Percentiles rank a stretch among this genome's conserved stretches.
These are phyloP conservation scores for Phyllotis vaccarum DNA, from an alignment of 2,797 vertebrate genomes.

Conservation along the genomic window DNA sequence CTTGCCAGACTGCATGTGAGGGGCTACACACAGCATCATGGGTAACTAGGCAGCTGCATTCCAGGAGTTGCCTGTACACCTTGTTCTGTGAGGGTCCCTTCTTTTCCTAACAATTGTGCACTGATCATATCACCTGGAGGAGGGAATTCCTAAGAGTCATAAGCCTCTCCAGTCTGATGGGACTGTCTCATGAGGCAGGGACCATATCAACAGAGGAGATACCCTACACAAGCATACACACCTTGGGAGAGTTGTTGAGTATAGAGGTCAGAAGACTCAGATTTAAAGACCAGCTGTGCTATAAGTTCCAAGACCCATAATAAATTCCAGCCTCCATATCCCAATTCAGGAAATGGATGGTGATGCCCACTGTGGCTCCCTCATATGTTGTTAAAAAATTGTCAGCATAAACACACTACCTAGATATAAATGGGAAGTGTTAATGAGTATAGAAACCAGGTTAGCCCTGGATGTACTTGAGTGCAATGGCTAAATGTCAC, in stretches of 20 bases:
- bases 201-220: not conserved
- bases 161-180: not conserved
- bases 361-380: not conserved
- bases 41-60: not conserved
- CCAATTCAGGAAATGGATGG: not conserved
- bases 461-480: not conserved
- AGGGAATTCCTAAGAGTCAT: not conserved
- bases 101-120: not conserved
- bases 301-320: not conserved
- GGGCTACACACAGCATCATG: not conserved
- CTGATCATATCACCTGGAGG: not conserved
- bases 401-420: not conserved
- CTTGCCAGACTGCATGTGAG: not conserved
- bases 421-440: not conserved
- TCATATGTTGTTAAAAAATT: not conserved
- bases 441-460: not conserved
- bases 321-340: not conserved
- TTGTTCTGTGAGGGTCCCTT: not conserved
- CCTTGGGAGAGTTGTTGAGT: not conserved
- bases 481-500: not conserved
- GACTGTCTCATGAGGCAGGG: not conserved
- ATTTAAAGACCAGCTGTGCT: not conserved
- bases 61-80: not conserved
- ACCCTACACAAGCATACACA: no score
- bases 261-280: not conserved